Evolutionary conservation across 2,113 vertebrate genomes (phyloP).

Genomic region (Elachura formosa): DNA sequence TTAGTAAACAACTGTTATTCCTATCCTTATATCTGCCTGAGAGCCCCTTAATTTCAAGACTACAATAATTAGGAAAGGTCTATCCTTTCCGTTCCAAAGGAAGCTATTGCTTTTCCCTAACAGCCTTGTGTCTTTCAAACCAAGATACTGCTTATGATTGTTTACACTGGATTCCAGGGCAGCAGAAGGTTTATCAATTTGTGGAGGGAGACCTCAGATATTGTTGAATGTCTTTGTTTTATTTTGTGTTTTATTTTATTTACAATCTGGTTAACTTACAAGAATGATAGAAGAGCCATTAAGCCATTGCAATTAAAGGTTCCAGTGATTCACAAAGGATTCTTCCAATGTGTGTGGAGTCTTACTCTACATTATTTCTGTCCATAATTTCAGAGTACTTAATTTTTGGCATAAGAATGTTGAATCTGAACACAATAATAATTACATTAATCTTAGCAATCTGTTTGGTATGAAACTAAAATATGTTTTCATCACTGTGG

Average conservation of each 20-base stretch:
- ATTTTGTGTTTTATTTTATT: background rate
- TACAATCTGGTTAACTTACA: background rate
- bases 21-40: no score
- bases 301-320: background rate
- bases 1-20: no score
- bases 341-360: background rate
- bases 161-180: background rate
- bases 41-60: no score
- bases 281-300: background rate
- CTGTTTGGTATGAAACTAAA: background rate
- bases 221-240: background rate
- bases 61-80: no score
- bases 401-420: background rate
- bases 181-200: background rate
- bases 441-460: background rate
- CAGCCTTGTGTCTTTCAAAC: no score
- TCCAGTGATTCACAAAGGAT: background rate
- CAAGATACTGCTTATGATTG: background rate
- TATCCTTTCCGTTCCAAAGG: no score
- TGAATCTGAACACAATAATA: background rate
- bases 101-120: no score
- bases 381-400: background rate
- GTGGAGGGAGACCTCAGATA: fast-evolving
- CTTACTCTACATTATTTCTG: background rate
- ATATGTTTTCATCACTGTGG: background rate